Percentiles rank a stretch among this genome's conserved stretches.
Conservation (phyloP, 2,888 invertebrate genomes). For the Balanococcus diminutus region DNA sequence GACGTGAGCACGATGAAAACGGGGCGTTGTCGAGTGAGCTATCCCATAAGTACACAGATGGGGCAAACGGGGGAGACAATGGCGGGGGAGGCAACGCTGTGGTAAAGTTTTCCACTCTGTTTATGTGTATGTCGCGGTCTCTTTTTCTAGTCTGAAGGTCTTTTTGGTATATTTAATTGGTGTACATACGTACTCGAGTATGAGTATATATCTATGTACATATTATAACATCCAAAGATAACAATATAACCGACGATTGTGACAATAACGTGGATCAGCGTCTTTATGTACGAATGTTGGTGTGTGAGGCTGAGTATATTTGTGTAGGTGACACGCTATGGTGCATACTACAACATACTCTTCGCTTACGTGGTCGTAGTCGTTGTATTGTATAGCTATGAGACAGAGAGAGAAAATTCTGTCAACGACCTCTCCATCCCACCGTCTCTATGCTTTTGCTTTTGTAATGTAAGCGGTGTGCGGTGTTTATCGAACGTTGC, state of each 20-base stretch:
- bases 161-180: constrained; percentile 35
- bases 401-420: constrained; percentile 10
- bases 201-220: background rate
- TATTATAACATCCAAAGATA: background rate
- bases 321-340: background rate
- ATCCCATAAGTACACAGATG: background rate
- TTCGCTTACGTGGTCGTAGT: background rate
- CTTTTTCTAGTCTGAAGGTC: constrained; percentile 41
- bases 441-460: no score
- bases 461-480: no score
- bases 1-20: background rate
- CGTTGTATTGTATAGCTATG: background rate
- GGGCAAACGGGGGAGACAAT: background rate
- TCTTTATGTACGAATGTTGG: background rate
- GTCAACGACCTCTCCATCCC: constrained; percentile 34
- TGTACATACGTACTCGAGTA: background rate
- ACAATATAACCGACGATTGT: constrained; percentile 28
- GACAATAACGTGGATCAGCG: background rate
- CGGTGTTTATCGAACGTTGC: constrained; percentile 41
- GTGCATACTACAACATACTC: background rate
- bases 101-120: background rate
- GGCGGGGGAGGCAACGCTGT: background rate
- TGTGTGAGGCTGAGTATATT: background rate
- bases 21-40: background rate
- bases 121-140: background rate